Percentiles rank a stretch among this genome's conserved stretches.
These are phyloP conservation scores for Lepidochrysops patricia DNA, from an alignment of 2,888 invertebrate genomes.

Conservation along the genomic window DNA sequence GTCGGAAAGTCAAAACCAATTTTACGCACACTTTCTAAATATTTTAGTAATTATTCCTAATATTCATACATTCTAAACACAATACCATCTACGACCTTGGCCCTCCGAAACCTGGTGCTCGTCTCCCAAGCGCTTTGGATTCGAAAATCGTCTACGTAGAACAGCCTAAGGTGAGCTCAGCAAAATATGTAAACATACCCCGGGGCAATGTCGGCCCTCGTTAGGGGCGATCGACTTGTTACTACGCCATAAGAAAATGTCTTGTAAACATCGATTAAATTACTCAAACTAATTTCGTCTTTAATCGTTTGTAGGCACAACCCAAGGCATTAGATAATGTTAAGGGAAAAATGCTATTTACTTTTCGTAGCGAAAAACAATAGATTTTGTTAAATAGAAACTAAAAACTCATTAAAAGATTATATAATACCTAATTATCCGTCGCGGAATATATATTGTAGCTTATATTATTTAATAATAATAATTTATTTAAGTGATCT, in stretches of 20 bases:
- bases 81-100: background rate
- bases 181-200: constrained; percentile 52
- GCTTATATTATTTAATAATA: too few species aligned
- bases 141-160: constrained; percentile 38
- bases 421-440: too few species aligned
- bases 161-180: constrained; percentile 24
- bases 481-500: too few species aligned
- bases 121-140: constrained; percentile 15
- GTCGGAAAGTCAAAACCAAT: too few species aligned
- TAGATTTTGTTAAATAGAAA: too few species aligned
- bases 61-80: background rate
- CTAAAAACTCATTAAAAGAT: too few species aligned
- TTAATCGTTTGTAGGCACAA: constrained; percentile 13
- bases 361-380: background rate
- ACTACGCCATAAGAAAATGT: constrained; percentile 31
- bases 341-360: background rate
- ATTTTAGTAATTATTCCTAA: background rate
- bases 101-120: background rate
- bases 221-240: constrained; percentile 53
- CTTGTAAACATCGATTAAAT: constrained; percentile 22
- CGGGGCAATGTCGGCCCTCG: constrained; percentile 50
- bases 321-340: background rate
- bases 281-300: constrained; percentile 14
- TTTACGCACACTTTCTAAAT: too few species aligned
- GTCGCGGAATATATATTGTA: too few species aligned